These are phyloP conservation scores for Moxostoma hubbsi DNA, from an alignment of 2,797 vertebrate genomes.

Conservation along the genomic window DNA sequence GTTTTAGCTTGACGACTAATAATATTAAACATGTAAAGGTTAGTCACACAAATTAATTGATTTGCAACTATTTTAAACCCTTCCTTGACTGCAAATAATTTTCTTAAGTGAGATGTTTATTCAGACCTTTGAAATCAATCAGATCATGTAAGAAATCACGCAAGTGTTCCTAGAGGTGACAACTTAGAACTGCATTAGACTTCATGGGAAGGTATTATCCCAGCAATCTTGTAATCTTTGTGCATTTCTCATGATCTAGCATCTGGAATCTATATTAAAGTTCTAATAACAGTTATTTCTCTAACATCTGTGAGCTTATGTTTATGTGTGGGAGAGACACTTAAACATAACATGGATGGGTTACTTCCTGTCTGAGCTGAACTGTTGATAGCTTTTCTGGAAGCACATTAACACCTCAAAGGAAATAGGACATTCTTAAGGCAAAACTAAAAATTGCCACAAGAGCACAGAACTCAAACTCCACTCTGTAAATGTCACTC, in stretches of 20 bases:
- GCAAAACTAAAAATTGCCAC: slow-evolving; percentile 12
- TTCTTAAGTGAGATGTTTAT: background rate
- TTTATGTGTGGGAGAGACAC: background rate
- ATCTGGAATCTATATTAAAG: slow-evolving; percentile 31
- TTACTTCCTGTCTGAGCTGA: slow-evolving; percentile 21
- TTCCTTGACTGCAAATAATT: background rate
- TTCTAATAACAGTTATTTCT: slow-evolving; percentile 8
- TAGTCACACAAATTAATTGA: background rate
- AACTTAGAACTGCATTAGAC: background rate
- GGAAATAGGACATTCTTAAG: slow-evolving; percentile 49
- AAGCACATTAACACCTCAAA: slow-evolving; percentile 37
- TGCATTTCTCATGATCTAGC: slow-evolving; percentile 22
- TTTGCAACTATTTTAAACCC: background rate
- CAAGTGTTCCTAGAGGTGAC: background rate
- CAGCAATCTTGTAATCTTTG: slow-evolving; percentile 1
- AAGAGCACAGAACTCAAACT: slow-evolving; percentile 4
- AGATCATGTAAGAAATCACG: background rate
- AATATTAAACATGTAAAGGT: slow-evolving; percentile 11
- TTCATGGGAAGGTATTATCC: background rate
- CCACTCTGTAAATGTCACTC: slow-evolving; percentile 16
- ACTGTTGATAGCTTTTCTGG: slow-evolving; percentile 50
- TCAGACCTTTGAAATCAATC: background rate
- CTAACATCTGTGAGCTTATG: slow-evolving; percentile 4
- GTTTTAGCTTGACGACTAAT: background rate
- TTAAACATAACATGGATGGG: background rate